Evolutionary conservation across 1,140 invertebrate species (phyloP).

Genomic region (Aphis craccivora): DNA sequence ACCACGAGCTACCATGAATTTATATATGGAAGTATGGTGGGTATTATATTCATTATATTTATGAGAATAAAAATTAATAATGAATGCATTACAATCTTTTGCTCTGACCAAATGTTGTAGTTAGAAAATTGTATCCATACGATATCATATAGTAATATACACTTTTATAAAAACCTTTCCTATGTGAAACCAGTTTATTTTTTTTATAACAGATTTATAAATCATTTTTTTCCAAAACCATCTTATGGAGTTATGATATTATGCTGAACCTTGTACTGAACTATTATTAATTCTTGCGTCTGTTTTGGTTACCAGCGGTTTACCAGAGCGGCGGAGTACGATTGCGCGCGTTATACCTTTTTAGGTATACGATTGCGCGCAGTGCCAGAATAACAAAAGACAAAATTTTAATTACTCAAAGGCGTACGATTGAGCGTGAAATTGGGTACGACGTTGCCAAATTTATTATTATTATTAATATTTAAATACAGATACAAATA

Average conservation of each 20-base stretch:
- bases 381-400: no score
- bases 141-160: neutral
- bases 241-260: neutral
- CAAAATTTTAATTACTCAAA: no score
- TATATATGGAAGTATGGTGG: neutral
- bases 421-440: no score
- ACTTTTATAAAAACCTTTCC: neutral
- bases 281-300: neutral
- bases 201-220: neutral
- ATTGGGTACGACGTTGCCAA: no score
- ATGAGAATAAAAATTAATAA: constrained; percentile 40
- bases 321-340: no score
- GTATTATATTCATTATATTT: constrained; percentile 36
- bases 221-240: neutral
- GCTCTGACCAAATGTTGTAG: neutral
- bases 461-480: no score
- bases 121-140: constrained; percentile 2
- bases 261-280: neutral
- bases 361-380: no score
- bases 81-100: neutral
- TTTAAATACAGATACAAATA: no score
- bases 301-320: neutral
- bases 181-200: constrained; percentile 27
- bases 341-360: no score
- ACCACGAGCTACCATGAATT: neutral